A percentile compares a stretch with the other conserved stretches of the same genome.
Evolutionary conservation across 2,888 invertebrate genomes (phyloP).

Genomic region (Mactromeris polynyma): DNA sequence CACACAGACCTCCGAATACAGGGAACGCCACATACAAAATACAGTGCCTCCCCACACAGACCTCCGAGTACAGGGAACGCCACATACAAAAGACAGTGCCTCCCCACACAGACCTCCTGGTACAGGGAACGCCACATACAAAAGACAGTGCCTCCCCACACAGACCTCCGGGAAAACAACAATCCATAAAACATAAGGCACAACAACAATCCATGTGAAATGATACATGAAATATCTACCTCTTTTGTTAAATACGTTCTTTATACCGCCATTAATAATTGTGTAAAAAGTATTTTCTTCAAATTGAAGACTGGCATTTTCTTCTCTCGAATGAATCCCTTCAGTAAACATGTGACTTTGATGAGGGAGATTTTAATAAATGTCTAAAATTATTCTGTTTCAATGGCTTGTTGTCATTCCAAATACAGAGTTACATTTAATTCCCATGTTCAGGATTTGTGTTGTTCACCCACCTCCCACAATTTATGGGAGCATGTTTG

Average conservation of each 20-base stretch:
- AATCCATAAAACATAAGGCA: too few relatives aligned
- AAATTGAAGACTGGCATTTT: not conserved
- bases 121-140: too few relatives aligned
- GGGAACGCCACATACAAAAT: too few relatives aligned
- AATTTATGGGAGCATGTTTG: not conserved
- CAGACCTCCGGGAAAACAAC: too few relatives aligned
- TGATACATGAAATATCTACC: not conserved
- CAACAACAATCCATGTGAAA: too few relatives aligned
- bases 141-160: too few relatives aligned
- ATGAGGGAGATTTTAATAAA: not conserved
- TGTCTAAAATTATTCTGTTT: not conserved
- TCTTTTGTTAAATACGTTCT: not conserved
- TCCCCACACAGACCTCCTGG: too few relatives aligned
- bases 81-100: too few relatives aligned
- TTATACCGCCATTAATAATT: not conserved
- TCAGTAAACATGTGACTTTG: not conserved
- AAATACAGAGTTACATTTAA: not conserved
- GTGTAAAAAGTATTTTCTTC: not conserved
- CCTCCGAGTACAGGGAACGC: too few relatives aligned
- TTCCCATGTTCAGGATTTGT: not conserved
- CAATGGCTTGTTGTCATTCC: not conserved
- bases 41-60: too few relatives aligned
- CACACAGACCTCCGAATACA: too few relatives aligned
- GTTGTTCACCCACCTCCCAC: not conserved
- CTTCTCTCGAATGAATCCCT: not conserved